Base-by-base conservation (phyloP, 2,113 vertebrate species). In the Chlorodrepanis virens region DNA sequence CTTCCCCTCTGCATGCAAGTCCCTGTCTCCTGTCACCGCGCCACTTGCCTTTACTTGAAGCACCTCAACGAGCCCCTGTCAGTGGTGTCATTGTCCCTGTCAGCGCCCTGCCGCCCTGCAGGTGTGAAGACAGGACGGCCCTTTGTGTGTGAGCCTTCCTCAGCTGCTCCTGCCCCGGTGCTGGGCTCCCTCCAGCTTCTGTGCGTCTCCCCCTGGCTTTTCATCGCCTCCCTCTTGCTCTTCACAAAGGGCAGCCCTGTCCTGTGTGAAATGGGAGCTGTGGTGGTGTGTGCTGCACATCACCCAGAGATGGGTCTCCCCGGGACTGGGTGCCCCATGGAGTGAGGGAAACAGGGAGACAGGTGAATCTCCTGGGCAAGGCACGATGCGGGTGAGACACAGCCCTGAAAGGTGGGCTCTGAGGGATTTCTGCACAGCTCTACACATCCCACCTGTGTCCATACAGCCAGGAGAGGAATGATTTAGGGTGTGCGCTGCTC, bases 111-210 rank as follows among this genome's bases (percentile, higher is more conserved):
- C 93, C 11, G 64, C 57, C 50, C 71, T 2, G 11, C 98, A 98
- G 98, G 98, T 98, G 98, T 98, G 98, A 98, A 96, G 93, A 98
- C 98, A 98, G 98, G 96, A 96, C 49, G 0, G 49, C 64, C 90
- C 97, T 98, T 98, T 98, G 98, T 98, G 96, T 89, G 63, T 3
- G 7, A 94, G 49, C 83, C 88, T 49, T 24, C 59, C 74, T 63
- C 83, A 15, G 82, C 91, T 39, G 4, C 83, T 75, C 59, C 65
- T 15, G 29, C 13, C 65, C 77, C 61, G 0, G 25, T 5, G 22
- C 81, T 97, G 97, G 97, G 96, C 49, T 92, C 64, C 42, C 63
- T 97, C 97, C 98, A 97, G 89, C 75, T 67, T 94, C 96, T 97
- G 98, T 97, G 94, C 18, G 5, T n/a, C 87, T 92, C 52, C 3